Base-by-base conservation (phyloP, 30 jellyfish, hydroid and myxozoan genomes). In the Hydra vulgaris region DNA sequence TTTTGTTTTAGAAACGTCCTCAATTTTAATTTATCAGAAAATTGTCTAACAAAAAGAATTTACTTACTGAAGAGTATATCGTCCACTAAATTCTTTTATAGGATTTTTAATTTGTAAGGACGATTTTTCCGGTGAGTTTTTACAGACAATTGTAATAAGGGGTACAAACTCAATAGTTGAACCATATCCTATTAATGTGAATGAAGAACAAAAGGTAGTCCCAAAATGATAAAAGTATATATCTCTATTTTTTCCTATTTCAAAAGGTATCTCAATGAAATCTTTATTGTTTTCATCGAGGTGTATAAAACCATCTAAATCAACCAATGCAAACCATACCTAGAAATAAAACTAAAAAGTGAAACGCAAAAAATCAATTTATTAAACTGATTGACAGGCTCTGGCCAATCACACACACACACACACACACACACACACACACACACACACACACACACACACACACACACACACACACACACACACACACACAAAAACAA, bases 301-400 rank as follows among this genome's bases (percentile, higher is more conserved):
- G 1, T 23, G 71, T 4, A 54, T 26, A 12, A 25, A 67, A 15
- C 83, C 83, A 25, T 75, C 71, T 0, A 8, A n/a, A 53, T 53
- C 83, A 18, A 75, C 21, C 72, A 75, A 17, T 26, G 56, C 52
- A 25, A 75, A 75, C 83, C 83, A 75, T 25, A 75, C 83, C 83
- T 75, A 25, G 15, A 15, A 26, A 20, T 23, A 73, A 26, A n/a
- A n/a, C n/a, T n/a, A n/a, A n/a, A n/a, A n/a, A 68, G 23, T 68
- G 23, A 15, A 4, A 68, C 23, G 1, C 1, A 68, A 4, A 15
- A 26, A 4, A 20, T 68, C 23, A 25, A 26, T 20, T 68, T 15
- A 7, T 26, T 20, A 7, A 1, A 4, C 75, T 25, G 23, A 68
- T 68, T 4, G 23, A 68, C n/a, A n/a, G n/a, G n/a, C n/a, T n/a